Conservation (phyloP, 2,888 invertebrate genomes). For the Orthonevra nobilis region DNA sequence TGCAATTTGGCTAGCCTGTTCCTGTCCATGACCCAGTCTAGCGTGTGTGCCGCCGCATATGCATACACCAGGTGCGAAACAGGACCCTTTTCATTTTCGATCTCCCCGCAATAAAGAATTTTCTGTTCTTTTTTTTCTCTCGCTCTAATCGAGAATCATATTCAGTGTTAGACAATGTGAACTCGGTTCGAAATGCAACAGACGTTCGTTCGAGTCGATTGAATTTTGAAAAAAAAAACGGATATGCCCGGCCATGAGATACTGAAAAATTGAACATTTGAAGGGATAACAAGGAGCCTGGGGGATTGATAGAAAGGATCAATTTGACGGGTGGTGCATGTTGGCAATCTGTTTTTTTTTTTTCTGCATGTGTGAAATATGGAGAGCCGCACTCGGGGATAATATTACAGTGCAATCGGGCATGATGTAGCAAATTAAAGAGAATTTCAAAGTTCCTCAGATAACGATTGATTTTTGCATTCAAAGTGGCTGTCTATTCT, state of each 20-base stretch:
- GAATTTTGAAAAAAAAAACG: constrained; percentile 52
- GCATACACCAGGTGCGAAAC: constrained; percentile 64
- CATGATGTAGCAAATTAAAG: constrained; percentile 33
- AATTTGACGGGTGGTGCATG: constrained; percentile 42
- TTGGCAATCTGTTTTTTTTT: constrained; percentile 10
- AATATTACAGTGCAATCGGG: constrained; percentile 32
- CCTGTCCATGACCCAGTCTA: constrained; percentile 41
- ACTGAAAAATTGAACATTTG: constrained; percentile 26
- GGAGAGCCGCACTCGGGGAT: constrained; percentile 14
- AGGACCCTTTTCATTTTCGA: constrained; percentile 39
- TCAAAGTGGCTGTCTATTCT: not conserved
- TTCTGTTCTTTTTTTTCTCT: constrained; percentile 6
- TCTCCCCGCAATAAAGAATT: constrained; percentile 2
- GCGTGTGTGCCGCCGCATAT: constrained; percentile 40
- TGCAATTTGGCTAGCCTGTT: constrained; percentile 64
- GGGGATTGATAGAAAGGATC: constrained; percentile 16
- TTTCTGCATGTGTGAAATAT: constrained; percentile 35
- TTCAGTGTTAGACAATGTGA: constrained; percentile 45
- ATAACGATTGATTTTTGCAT: not conserved
- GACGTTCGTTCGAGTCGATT: constrained; percentile 57
- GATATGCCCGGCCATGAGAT: constrained; percentile 46
- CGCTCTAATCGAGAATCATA: constrained; percentile 39
- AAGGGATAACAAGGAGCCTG: constrained; percentile 58
- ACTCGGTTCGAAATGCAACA: constrained; percentile 63
- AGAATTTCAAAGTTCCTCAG: constrained; percentile 3